Evolutionary conservation across 1,140 invertebrate genomes (phyloP).

Genomic region (Calephelis virginiensis): DNA sequence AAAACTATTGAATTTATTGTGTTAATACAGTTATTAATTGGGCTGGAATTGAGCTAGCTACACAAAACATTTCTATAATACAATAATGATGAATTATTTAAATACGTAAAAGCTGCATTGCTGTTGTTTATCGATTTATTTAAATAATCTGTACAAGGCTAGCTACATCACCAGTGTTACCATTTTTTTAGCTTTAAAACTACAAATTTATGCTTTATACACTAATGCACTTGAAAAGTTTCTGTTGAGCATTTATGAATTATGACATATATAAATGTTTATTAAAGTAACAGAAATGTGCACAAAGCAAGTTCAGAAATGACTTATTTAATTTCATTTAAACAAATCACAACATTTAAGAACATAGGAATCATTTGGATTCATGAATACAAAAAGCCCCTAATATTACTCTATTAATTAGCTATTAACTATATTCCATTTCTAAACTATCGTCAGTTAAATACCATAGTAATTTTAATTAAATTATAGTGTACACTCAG

Average conservation of each 20-base stretch:
- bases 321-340: conserved; percentile 33
- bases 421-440: conserved; percentile 63
- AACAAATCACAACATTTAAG: conserved; percentile 34
- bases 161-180: background rate
- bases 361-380: conserved; percentile 40
- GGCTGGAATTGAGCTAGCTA: conserved; percentile 5
- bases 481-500: conserved; percentile 22
- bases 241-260: background rate
- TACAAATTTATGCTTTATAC: background rate
- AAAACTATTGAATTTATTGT: background rate
- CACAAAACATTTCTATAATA: conserved; percentile 3
- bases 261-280: background rate
- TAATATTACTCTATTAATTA: conserved; percentile 68
- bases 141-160: background rate
- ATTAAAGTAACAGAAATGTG: background rate
- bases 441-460: conserved; percentile 68
- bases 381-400: conserved; percentile 60
- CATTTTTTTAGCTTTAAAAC: background rate
- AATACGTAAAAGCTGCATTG: conserved; percentile 3
- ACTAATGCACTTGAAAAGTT: background rate
- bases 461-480: conserved; percentile 57
- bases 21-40: background rate
- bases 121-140: background rate
- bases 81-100: background rate
- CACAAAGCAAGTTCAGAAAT: conserved; percentile 26